Evolutionary conservation across 2,797 vertebrate genomes (phyloP).

Genomic region (Natrix natrix): DNA sequence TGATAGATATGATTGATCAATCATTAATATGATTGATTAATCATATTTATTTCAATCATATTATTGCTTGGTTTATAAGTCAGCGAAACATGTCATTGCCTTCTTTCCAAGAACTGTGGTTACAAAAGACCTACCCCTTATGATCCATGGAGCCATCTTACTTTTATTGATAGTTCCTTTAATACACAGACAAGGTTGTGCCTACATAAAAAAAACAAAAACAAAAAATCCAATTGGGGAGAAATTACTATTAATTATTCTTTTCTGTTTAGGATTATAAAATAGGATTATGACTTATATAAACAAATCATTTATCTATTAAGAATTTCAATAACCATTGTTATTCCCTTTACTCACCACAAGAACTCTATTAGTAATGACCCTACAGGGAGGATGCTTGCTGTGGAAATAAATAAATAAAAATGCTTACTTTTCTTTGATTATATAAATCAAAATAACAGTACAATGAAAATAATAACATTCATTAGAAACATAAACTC

Average conservation of each 20-base stretch:
- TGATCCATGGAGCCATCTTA: constrained; percentile 6
- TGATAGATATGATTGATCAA: too few species aligned
- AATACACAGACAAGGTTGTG: constrained; percentile 62
- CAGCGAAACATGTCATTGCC: not conserved
- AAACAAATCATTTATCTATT: not conserved
- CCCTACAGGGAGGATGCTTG: constrained; percentile 23
- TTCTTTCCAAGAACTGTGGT: not conserved
- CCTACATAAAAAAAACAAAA: constrained; percentile 48
- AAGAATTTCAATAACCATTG: not conserved
- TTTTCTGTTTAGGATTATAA: not conserved
- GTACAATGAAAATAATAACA: not conserved
- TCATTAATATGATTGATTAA: not conserved
- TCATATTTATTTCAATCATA: not conserved
- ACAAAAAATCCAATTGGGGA: not conserved
- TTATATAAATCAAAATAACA: not conserved
- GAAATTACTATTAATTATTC: not conserved
- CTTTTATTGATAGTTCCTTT: constrained; percentile 46
- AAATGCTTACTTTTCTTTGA: not conserved
- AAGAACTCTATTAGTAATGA: constrained; percentile 62
- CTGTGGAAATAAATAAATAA: constrained; percentile 42
- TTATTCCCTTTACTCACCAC: constrained; percentile 53
- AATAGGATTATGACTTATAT: not conserved
- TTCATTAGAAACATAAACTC: not conserved
- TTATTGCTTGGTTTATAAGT: not conserved
- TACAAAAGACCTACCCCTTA: constrained; percentile 5